Evolutionary conservation across 2,113 vertebrate species (phyloP), one percentile per base, ranked within the genome.

Genomic region (Numida meleagris): DNA sequence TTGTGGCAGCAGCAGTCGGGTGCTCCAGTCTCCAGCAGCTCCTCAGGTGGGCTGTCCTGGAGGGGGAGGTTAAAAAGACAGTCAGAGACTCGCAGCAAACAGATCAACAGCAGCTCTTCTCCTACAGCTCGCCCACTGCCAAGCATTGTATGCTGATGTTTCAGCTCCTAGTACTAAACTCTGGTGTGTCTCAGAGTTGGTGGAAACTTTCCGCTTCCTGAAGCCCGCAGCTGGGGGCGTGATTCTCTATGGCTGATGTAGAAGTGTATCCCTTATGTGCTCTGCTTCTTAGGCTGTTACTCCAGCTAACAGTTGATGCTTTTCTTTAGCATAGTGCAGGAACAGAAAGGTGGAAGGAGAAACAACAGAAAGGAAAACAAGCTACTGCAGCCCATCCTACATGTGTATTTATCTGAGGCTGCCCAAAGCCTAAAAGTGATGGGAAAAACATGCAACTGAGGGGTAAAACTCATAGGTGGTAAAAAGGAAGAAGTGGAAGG

Each of bases 401-500:
- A 9, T 25, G 14, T 0, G 0, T 18, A n/a, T 7, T 31, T 50
- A 75, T 14, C 46, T 6, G 3, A 70, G 59, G 34, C 21, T 8
- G 3, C 29, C 55, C 43, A 29, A 38, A 79, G 70, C 50, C 24
- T 19, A 11, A 10, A 31, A 46, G 59, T 3, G 20, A 62, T 6
- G 14, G 23, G 18, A 50, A 4, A 23, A 91, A 74, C 6, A 70
- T 10, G 13, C 13, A 89, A 5, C 1, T 21, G 19, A 76, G 55
- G 11, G 46, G n/a, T 23, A 19, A 29, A 71, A 23, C 55, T 72
- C 15, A 4, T 5, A 76, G 24, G 45, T 63, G 42, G 43, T 65
- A 19, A 23, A 61, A 40, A 40, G 34, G 25, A 59, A 84, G 33
- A 31, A 74, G 17, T 11, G 25, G 45, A 73, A 38, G 43, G 31